Base-by-base conservation (phyloP, 2,888 invertebrate species). In the Caenorhabditis doughertyi region DNA sequence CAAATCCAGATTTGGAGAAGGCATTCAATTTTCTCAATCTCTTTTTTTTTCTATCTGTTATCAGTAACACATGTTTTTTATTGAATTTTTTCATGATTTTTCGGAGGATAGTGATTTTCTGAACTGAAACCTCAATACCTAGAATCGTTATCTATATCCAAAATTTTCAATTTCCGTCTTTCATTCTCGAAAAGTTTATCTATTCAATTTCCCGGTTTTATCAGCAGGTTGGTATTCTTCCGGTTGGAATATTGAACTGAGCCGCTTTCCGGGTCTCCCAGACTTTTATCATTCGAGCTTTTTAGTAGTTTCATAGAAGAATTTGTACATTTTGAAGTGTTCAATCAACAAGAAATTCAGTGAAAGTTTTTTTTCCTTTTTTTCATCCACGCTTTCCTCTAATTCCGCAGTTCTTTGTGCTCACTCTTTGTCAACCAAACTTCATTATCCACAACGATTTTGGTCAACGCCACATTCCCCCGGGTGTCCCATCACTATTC, bases 361-460 rank as follows among this genome's bases (percentile, higher is more conserved):
- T 39, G 58, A 55, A 68, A 62, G 53, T 25, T 47, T 49, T 67
- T 9, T 21, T 21, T 13, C 1, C 11, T 8, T 42, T n/a, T 27
- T 25, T 39, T 39, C 3, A 47, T 47, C 21, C 21, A 18, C 49
- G 53, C 16, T 9, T 68, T 29, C 21, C 32, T 53, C 76, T 68
- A 68, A 77, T 77, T 77, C 68, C 49, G 68, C 32, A 49, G 60
- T 68, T 77, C 77, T 77, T 77, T 77, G 77, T 77, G 68, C 68
- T n/a, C 60, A 77, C 62, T 77, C 68, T 77, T 77, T 77, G 77
- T 62, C 53, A 77, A 53, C 58, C 27, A 77, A 77, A 77, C 77
- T 77, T 77, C 62, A 77, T 77, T 77, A 77, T 77, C 68, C 62
- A 68, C 53, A 44, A 77, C 60, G 77, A 77, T 77, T 68, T 68